These are phyloP conservation scores for Caenorhabditis angaria DNA, from an alignment of 2,888 invertebrate species.

Conservation along the genomic window DNA sequence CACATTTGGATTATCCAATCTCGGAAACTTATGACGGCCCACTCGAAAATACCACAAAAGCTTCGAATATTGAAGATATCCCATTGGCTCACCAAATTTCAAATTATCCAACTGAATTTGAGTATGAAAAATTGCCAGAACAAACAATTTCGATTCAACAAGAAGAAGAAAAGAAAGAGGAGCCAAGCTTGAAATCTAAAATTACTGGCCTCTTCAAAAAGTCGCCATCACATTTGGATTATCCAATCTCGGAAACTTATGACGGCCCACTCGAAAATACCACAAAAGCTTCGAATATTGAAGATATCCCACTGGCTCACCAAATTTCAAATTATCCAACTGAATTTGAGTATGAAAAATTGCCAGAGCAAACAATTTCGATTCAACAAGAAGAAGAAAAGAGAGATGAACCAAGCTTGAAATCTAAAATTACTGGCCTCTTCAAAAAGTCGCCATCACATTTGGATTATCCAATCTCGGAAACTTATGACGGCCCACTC, in stretches of 20 bases:
- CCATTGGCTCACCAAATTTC: neutral
- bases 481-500: too few relatives aligned
- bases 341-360: constrained; percentile 29
- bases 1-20: constrained; percentile 44
- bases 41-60: constrained; percentile 16
- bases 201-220: constrained; percentile 25
- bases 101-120: neutral
- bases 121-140: constrained; percentile 15
- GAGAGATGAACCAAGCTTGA: too few relatives aligned
- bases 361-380: too few relatives aligned
- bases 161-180: constrained; percentile 17
- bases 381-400: neutral
- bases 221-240: constrained; percentile 42
- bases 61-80: neutral
- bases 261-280: constrained; percentile 44
- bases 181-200: constrained; percentile 25
- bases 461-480: too few relatives aligned
- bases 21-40: constrained; percentile 48
- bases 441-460: too few relatives aligned
- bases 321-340: constrained; percentile 16
- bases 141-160: constrained; percentile 7
- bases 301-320: constrained; percentile 34
- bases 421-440: too few relatives aligned
- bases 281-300: constrained; percentile 20
- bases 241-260: constrained; percentile 41